Evolutionary conservation across 2,113 vertebrate genomes (phyloP).

Genomic region (Aldabrachelys gigantea): DNA sequence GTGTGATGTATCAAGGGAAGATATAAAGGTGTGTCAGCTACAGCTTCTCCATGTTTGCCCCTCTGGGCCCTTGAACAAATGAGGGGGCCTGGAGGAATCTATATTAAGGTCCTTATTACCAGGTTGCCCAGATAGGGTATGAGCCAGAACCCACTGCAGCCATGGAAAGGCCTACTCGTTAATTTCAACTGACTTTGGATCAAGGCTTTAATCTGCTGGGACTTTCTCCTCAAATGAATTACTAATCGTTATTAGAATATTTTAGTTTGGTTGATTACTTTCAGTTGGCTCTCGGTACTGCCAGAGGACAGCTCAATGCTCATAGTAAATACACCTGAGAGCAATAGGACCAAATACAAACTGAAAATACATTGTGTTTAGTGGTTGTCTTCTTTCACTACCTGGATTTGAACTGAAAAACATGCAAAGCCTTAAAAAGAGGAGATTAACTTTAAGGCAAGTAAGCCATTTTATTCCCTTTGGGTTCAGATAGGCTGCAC

Average conservation of each 20-base stretch:
- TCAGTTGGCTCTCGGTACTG: not conserved
- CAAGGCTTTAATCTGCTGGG: not conserved
- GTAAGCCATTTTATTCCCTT: not conserved
- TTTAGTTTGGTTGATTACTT: not conserved
- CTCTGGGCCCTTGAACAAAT: not conserved
- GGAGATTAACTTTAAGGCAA: not conserved
- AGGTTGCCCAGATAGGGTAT: not conserved
- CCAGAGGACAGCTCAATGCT: not conserved
- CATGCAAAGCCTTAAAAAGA: not conserved
- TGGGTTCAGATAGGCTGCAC: not conserved
- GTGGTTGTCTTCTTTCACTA: not conserved
- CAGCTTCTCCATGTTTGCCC: not conserved
- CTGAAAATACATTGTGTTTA: not conserved
- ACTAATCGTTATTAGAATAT: not conserved
- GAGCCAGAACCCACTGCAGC: not conserved
- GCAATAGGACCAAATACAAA: not conserved
- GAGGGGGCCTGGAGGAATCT: not conserved
- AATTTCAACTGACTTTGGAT: not conserved
- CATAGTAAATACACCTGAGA: not conserved
- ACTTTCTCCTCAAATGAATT: not conserved
- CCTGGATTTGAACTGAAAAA: not conserved
- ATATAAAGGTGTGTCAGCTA: not conserved
- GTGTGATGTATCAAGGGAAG: not conserved
- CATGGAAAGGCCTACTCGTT: not conserved
- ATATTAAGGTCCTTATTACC: not conserved